phyloP scores from a whole-genome alignment of 1,140 invertebrate genomes.

The Aphis craccivora region DNA sequence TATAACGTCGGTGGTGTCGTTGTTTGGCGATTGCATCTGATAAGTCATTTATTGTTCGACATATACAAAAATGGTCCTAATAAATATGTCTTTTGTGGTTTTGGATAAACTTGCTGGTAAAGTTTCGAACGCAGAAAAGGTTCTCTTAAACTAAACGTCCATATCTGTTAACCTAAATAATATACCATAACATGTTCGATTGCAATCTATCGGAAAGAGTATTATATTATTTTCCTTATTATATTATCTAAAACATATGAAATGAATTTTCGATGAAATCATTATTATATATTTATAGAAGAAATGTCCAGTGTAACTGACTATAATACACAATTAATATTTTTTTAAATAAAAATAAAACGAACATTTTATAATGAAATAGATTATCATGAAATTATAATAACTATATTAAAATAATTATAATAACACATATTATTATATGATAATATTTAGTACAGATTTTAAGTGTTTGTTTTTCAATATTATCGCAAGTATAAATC shows the following conservation, averaged over 20 bases:
- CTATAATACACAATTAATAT: neutral
- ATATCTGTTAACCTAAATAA: slow-evolving; percentile 44
- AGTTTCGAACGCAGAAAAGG: neutral
- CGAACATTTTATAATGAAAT: neutral
- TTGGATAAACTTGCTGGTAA: slow-evolving; percentile 5
- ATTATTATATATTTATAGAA: neutral
- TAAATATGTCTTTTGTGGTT: slow-evolving; percentile 25
- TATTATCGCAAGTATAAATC: neutral
- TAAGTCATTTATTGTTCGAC: slow-evolving; percentile 36
- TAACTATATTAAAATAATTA: too few species aligned
- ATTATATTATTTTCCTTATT: neutral
- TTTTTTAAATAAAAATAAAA: neutral
- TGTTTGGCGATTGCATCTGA: slow-evolving; percentile 19
- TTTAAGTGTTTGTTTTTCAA: neutral
- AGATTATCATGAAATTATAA: neutral
- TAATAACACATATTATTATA: neutral
- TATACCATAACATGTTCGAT: slow-evolving; percentile 25
- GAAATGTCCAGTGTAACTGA: neutral
- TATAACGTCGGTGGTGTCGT: slow-evolving; percentile 33
- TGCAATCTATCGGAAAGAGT: neutral
- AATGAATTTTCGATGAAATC: neutral
- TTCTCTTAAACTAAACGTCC: neutral
- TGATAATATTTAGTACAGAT: neutral
- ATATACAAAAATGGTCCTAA: neutral
- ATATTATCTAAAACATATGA: neutral